Base-by-base conservation (phyloP, 2,888 invertebrate genomes). In the Noctuana brunneofusca region DNA sequence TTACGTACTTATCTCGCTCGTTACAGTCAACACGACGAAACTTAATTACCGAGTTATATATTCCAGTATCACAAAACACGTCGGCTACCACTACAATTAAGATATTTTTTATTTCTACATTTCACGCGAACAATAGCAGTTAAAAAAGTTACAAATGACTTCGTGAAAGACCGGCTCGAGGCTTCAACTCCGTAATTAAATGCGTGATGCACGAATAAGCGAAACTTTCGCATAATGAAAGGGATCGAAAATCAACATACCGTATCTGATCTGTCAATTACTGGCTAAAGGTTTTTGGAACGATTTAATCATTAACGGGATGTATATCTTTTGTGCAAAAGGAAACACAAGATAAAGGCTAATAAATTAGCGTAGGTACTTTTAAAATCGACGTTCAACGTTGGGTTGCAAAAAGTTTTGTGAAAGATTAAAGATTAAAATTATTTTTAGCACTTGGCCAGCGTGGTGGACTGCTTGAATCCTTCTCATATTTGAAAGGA, bases 1-100 rank as follows among this genome's bases (percentile, higher is more conserved):
- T 82, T n/a, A n/a, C n/a, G n/a, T n/a, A n/a, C n/a, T n/a, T n/a
- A n/a, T n/a, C 89, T 86, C 74, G 70, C 80, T 86, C 81, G 84
- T 89, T 89, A 87, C 80, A 78, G 82, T 87, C 83, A 87, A 89
- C 87, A 89, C 72, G 75, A 79, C 85, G 80, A 84, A 87, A 87
- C 81, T 58, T 64, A 88, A 86, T 86, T 83, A 85, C 79, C 69
- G 70, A 69, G 76, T 82, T 83, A 86, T 85, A 87, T 87, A 87
- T 84, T 78, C 74, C 74, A 75, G 75, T 89, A 89, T 86, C 88
- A 87, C 76, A 84, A 79, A 87, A 89, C 89, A 89, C 79, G 84
- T 79, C 78, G 79, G 78, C 70, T 71, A 79, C 81, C 71, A 75
- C 81, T 73, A 82, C 83, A 87, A 86, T 89, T 87, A 83, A 83